Percentiles rank a stretch among this genome's conserved stretches.
Evolutionary conservation across 2,113 vertebrate species (phyloP).

Genomic region (Chaetodon auriga): DNA sequence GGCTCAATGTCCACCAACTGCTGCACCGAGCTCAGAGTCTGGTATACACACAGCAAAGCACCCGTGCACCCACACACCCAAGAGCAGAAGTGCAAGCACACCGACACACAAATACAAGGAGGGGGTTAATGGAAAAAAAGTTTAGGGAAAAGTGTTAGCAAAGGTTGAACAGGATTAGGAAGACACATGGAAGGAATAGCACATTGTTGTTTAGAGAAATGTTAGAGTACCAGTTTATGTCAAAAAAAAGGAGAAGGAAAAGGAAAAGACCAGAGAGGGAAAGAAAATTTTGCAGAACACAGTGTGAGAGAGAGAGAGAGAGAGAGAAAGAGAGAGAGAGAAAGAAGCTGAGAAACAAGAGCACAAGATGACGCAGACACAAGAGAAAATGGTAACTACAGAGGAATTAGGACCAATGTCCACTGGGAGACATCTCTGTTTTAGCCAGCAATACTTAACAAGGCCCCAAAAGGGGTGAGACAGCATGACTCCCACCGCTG

Average conservation of each 20-base stretch:
- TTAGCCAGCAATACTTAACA: constrained; percentile 43
- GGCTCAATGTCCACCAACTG: constrained; percentile 99
- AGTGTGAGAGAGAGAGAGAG: constrained; percentile 3
- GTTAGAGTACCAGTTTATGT: constrained; percentile 24
- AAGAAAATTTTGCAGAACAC: constrained; percentile 9
- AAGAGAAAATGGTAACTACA: constrained; percentile 44
- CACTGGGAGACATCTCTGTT: constrained; percentile 51
- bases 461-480: constrained; percentile 30
- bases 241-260: neutral
- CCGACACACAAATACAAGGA: constrained; percentile 65
- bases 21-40: constrained; percentile 96
- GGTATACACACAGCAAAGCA: constrained; percentile 67
- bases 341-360: constrained; percentile 43
- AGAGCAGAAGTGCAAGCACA: constrained; percentile 62
- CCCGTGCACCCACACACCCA: constrained; percentile 33
- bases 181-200: constrained; percentile 49
- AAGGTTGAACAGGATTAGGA: constrained; percentile 57
- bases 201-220: constrained; percentile 37
- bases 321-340: constrained; percentile 15
- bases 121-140: constrained; percentile 60
- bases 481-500: constrained; percentile 33
- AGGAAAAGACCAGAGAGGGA: constrained; percentile 23
- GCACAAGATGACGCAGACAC: constrained; percentile 53
- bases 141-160: constrained; percentile 67
- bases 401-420: constrained; percentile 42